These are phyloP conservation scores for Harpegnathos saltator DNA, from an alignment of 1,140 invertebrate species.

Conservation along the genomic window DNA sequence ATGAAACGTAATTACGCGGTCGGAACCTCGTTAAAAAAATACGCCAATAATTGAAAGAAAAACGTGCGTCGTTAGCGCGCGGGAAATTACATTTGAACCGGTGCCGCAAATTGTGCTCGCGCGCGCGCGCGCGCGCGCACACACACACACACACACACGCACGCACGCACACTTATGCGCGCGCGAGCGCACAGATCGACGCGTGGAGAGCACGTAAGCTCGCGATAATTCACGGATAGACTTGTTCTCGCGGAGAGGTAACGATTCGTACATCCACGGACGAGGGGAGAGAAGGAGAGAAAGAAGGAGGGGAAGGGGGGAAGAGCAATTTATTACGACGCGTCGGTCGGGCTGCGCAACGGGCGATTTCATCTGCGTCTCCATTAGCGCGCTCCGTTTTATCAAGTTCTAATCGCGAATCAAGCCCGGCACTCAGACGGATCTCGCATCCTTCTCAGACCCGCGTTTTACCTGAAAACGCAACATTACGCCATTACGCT, in stretches of 20 bases:
- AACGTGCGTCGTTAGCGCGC: constrained; percentile 28
- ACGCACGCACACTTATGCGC: too few species aligned
- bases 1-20: constrained; percentile 52
- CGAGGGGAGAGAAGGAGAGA: background rate
- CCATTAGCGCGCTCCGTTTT: constrained; percentile 15
- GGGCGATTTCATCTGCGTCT: constrained; percentile 34
- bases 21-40: constrained; percentile 48
- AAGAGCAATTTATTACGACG: constrained; percentile 23
- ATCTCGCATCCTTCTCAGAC: background rate
- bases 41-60: constrained; percentile 52
- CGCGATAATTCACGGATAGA: constrained; percentile 42
- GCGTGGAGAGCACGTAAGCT: background rate
- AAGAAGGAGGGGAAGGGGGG: background rate
- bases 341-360: background rate
- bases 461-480: background rate
- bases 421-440: too few species aligned
- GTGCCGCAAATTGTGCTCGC: constrained; percentile 34
- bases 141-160: background rate
- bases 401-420: constrained; percentile 18
- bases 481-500: background rate
- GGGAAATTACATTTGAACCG: background rate
- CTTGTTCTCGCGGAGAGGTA: constrained; percentile 33
- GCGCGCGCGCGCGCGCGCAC: background rate
- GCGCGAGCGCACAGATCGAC: background rate
- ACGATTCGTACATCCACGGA: constrained; percentile 35